These are phyloP conservation scores for Allophyes oxyacanthae DNA, from an alignment of 2,888 invertebrate genomes.

Conservation along the genomic window DNA sequence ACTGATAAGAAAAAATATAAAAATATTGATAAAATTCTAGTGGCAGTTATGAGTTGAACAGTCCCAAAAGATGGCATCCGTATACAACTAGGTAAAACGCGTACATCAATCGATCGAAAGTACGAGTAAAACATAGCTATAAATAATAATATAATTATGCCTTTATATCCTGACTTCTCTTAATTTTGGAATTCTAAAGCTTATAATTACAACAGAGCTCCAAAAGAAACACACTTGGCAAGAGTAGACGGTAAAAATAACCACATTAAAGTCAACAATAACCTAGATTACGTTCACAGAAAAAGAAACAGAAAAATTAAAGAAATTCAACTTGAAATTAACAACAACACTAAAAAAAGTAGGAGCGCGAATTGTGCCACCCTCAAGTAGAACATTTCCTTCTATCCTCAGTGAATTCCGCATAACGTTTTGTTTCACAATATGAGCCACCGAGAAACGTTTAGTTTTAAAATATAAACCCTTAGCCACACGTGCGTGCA, in stretches of 20 bases:
- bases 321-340: constrained; percentile 42
- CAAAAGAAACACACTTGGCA: neutral
- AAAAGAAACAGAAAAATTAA: constrained; percentile 34
- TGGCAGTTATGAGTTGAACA: too few relatives aligned
- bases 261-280: neutral
- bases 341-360: constrained; percentile 20
- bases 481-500: constrained; percentile 41
- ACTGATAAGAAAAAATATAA: too few relatives aligned
- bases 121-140: too few relatives aligned
- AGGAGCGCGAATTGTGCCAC: constrained; percentile 15
- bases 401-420: constrained; percentile 32
- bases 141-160: too few relatives aligned
- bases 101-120: too few relatives aligned
- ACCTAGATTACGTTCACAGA: constrained; percentile 20
- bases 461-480: constrained; percentile 53
- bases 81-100: too few relatives aligned
- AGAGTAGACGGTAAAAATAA: neutral
- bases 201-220: neutral
- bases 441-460: constrained; percentile 48
- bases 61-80: too few relatives aligned
- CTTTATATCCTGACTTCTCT: too few relatives aligned
- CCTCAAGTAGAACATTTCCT: constrained; percentile 27
- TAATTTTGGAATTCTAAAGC: too few relatives aligned
- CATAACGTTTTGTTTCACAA: constrained; percentile 49
- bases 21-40: too few relatives aligned